Conservation (phyloP, 2,797 vertebrate genomes). For the Chelidonichthys spinosus region DNA sequence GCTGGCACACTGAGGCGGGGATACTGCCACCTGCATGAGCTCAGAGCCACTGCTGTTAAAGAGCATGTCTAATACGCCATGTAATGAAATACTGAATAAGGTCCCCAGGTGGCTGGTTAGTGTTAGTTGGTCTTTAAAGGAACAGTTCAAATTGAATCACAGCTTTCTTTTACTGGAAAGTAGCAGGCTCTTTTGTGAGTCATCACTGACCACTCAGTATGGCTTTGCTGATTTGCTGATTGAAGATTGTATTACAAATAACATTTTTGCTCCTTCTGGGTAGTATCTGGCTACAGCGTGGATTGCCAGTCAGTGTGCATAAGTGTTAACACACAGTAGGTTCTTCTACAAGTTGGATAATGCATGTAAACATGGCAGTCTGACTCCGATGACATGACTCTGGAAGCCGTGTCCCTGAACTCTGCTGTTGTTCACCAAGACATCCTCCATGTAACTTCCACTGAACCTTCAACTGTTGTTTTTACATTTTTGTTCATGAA, state of each 20-base stretch:
- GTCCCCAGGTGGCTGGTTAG: slow-evolving; percentile 45
- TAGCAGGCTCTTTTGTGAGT: slow-evolving; percentile 11
- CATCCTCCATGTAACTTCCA: neutral
- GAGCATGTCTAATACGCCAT: slow-evolving; percentile 69
- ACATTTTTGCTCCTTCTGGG: neutral
- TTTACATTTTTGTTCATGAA: too few species aligned
- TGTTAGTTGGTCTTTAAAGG: slow-evolving; percentile 65
- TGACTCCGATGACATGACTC: neutral
- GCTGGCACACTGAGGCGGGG: slow-evolving; percentile 29
- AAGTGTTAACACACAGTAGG: too few species aligned
- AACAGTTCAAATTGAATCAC: slow-evolving; percentile 48
- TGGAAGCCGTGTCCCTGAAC: too few species aligned
- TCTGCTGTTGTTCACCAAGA: too few species aligned
- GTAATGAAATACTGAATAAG: slow-evolving; percentile 75
- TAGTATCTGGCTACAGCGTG: neutral
- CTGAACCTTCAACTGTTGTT: neutral
- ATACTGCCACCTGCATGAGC: slow-evolving; percentile 36
- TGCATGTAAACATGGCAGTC: neutral
- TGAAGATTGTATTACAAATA: slow-evolving; percentile 4
- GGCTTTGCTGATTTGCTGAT: neutral
- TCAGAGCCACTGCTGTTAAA: slow-evolving; percentile 52
- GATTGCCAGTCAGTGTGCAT: neutral
- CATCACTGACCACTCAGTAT: neutral
- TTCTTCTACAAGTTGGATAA: too few species aligned
- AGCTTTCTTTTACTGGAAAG: slow-evolving; percentile 23